Evolutionary conservation across 2,888 invertebrate species (phyloP).

Genomic region (Eledona agricola): DNA sequence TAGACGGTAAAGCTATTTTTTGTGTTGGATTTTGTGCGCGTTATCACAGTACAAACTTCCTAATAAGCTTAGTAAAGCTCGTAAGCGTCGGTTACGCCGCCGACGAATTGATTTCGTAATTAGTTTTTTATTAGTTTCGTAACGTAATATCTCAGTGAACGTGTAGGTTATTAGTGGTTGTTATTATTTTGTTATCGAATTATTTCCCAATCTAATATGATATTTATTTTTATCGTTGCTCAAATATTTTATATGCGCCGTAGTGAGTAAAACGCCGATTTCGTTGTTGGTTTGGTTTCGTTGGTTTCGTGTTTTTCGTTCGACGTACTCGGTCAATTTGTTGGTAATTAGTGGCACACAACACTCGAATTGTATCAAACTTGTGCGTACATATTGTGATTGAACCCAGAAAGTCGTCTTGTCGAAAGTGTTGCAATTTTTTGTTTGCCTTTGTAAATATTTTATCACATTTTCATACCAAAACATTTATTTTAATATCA

Average conservation of each 20-base stretch:
- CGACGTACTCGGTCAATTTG: constrained; percentile 36
- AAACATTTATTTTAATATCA: constrained; percentile 39
- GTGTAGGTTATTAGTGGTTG: constrained; percentile 20
- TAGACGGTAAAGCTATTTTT: constrained; percentile 48
- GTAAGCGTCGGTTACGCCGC: constrained; percentile 4
- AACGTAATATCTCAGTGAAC: constrained; percentile 12
- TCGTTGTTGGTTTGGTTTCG: constrained; percentile 16
- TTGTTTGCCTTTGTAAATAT: constrained; percentile 36
- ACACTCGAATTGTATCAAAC: constrained; percentile 29
- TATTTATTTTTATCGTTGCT: constrained; percentile 45
- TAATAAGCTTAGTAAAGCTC: constrained; percentile 34
- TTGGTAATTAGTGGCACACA: constrained; percentile 22
- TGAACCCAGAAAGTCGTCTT: constrained; percentile 32
- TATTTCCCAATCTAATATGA: constrained; percentile 8
- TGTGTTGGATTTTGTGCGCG: constrained; percentile 36
- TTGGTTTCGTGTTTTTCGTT: constrained; percentile 2
- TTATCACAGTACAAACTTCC: constrained; percentile 47
- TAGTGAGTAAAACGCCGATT: constrained; percentile 40
- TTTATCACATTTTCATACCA: constrained; percentile 37
- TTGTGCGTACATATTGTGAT: constrained; percentile 42
- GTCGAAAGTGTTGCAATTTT: constrained; percentile 38
- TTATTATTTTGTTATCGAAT: constrained; percentile 24
- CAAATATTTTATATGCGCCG: constrained; percentile 43
- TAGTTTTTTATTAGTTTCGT: constrained; percentile 13
- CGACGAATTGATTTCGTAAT: constrained; percentile 11